Evolutionary conservation across 1,140 invertebrate species (phyloP).

Genomic region (Macrotrachela quadricornifera): DNA sequence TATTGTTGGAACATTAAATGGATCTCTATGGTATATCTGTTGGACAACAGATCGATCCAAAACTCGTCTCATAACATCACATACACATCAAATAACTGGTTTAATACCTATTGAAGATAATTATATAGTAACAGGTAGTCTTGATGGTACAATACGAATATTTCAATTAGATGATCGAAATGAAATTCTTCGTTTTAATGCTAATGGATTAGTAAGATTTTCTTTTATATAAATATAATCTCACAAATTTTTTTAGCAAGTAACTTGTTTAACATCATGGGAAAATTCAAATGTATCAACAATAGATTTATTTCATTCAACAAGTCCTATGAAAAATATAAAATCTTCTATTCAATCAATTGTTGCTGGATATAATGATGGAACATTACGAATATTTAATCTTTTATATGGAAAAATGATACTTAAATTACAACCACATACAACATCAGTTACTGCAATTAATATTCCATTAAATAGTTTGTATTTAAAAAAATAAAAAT

Average conservation of each 20-base stretch:
- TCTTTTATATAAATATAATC: not conserved
- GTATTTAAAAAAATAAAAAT: conserved; percentile 12
- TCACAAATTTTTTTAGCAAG: not conserved
- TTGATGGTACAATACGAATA: conserved; percentile 25
- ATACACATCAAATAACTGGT: conserved; percentile 18
- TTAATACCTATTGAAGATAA: conserved; percentile 11
- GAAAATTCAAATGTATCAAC: too few relatives aligned
- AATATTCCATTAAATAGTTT: not conserved
- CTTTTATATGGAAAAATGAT: conserved; percentile 24
- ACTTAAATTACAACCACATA: conserved; percentile 27
- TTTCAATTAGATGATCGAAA: conserved; percentile 23
- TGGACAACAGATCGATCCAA: conserved; percentile 23
- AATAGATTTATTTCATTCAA: too few relatives aligned
- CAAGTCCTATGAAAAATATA: conserved; percentile 14
- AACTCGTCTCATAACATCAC: conserved; percentile 24
- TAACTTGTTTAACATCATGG: not conserved
- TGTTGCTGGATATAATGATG: conserved; percentile 25
- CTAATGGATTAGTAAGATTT: conserved; percentile 19
- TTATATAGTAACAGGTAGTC: conserved; percentile 19
- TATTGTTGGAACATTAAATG: conserved; percentile 24
- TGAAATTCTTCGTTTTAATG: conserved; percentile 26
- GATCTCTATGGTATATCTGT: conserved; percentile 30
- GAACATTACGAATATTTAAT: conserved; percentile 26
- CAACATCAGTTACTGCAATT: conserved; percentile 16
- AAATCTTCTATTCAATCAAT: conserved; percentile 21